Percentiles rank a stretch among this genome's conserved stretches.
Evolutionary conservation across 2,797 vertebrate genomes (phyloP).

Genomic region (Crotalus adamanteus): DNA sequence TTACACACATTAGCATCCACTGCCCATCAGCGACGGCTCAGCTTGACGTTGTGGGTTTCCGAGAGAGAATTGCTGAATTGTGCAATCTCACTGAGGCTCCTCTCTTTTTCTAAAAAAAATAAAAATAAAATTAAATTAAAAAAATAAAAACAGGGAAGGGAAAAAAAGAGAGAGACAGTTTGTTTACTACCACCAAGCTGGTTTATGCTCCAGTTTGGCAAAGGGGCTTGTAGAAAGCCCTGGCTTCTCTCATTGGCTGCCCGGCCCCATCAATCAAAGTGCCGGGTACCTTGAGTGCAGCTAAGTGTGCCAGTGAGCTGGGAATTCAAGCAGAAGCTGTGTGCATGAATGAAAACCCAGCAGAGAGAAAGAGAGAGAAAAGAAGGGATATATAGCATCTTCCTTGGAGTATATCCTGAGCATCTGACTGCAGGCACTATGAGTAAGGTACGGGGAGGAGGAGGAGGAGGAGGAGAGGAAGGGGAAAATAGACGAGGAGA

Average conservation of each 20-base stretch:
- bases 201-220: not conserved
- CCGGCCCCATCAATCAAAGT: conserved; percentile 1
- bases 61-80: not conserved
- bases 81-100: not conserved
- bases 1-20: not conserved
- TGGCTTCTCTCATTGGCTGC: conserved; percentile 15
- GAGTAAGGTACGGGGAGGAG: conserved; percentile 20
- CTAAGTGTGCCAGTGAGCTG: not conserved
- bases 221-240: not conserved
- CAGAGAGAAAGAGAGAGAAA: not conserved
- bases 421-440: conserved; percentile 1
- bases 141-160: not conserved
- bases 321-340: not conserved
- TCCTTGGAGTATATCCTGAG: not conserved
- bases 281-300: conserved; percentile 10
- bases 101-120: not conserved
- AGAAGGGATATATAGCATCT: not conserved
- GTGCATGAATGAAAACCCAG: not conserved
- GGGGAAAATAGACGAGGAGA: too few relatives aligned
- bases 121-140: not conserved
- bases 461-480: too few relatives aligned
- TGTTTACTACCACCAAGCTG: conserved; percentile 1
- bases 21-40: too few relatives aligned
- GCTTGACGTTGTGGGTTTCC: not conserved
- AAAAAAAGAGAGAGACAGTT: not conserved